phyloP scores from a whole-genome alignment of 2,113 vertebrate species.

The Hypocryptadius cinnamomeus region DNA sequence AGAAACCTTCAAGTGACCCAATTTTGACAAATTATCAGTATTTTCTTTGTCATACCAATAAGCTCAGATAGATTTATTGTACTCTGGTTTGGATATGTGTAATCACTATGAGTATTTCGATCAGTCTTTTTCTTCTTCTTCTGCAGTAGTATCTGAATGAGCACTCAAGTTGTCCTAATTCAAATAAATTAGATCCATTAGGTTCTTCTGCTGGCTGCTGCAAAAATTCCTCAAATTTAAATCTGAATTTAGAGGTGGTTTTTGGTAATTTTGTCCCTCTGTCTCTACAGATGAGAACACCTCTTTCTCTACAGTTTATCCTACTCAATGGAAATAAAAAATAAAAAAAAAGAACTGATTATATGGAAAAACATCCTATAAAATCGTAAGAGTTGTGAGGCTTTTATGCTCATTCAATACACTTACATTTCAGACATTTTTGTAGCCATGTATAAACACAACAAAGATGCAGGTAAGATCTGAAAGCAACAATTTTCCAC shows the following conservation, averaged over 20 bases:
- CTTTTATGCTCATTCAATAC: neutral
- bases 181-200: neutral
- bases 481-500: neutral
- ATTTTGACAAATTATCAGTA: neutral
- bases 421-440: neutral
- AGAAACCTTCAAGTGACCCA: neutral
- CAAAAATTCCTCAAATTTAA: neutral
- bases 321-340: neutral
- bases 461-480: neutral
- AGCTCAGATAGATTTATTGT: neutral
- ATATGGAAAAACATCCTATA: neutral
- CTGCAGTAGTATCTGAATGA: neutral
- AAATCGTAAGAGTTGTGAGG: fast-evolving
- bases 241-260: neutral
- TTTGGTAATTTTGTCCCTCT: neutral
- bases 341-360: neutral
- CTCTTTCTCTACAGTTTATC: neutral
- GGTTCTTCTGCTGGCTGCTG: neutral
- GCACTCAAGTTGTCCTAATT: neutral
- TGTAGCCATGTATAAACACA: neutral
- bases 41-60: neutral
- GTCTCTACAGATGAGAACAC: neutral
- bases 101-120: neutral
- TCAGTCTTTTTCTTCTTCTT: neutral
- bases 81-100: neutral